phyloP scores from a whole-genome alignment of 2,797 vertebrate genomes.

The Loriculus beryllinus region DNA sequence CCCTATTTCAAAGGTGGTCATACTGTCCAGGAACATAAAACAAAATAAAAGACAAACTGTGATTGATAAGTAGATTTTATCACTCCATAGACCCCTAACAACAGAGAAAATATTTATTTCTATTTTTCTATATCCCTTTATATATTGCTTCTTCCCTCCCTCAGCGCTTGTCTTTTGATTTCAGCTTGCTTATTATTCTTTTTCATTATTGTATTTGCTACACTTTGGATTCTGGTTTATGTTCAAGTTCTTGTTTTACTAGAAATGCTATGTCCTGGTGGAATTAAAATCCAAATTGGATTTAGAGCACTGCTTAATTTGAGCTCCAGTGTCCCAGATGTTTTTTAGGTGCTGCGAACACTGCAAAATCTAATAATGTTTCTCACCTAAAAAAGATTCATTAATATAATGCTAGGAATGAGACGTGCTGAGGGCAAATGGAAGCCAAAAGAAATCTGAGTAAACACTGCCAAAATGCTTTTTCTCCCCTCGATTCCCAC shows the following conservation, averaged over 20 bases:
- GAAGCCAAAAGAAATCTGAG: not conserved
- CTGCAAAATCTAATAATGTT: conserved; percentile 46
- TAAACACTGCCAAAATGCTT: not conserved
- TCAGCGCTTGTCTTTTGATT: not conserved
- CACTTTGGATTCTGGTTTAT: conserved; percentile 48
- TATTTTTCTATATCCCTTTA: not conserved
- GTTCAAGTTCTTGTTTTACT: conserved; percentile 62
- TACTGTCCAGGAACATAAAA: conserved; percentile 17
- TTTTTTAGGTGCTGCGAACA: conserved; percentile 26
- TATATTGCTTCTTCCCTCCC: not conserved
- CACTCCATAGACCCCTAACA: not conserved
- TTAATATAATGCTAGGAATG: not conserved
- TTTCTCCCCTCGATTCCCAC: not conserved
- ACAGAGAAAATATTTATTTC: conserved; percentile 6
- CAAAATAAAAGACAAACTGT: not conserved
- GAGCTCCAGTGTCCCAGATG: conserved; percentile 4
- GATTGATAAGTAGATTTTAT: conserved; percentile 16
- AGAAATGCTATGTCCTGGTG: conserved; percentile 56
- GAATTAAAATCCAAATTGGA: conserved; percentile 63
- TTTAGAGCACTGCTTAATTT: conserved; percentile 56
- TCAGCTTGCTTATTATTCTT: conserved; percentile 46
- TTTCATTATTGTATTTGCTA: conserved; percentile 42
- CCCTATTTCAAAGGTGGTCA: conserved; percentile 22
- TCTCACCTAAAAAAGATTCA: conserved; percentile 55
- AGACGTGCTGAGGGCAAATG: not conserved